phyloP scores from a whole-genome alignment of 2,797 vertebrate species.

The Rachycentron canadum region DNA sequence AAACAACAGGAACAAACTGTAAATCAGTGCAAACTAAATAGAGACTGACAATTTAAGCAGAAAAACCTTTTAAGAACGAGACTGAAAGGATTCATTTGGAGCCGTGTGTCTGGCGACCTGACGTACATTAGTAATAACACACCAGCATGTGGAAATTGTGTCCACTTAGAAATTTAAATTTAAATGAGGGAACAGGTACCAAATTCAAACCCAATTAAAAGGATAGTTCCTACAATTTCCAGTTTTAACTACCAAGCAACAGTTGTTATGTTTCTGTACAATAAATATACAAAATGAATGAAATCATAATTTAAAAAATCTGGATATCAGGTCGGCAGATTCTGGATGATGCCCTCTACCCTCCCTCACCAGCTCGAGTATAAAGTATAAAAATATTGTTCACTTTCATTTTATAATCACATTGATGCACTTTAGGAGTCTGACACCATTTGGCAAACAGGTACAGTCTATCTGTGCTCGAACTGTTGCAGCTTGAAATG shows the following conservation, averaged over 20 bases:
- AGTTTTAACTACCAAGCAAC: neutral
- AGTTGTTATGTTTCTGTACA: too few relatives aligned
- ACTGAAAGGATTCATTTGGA: neutral
- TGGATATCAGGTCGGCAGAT: too few relatives aligned
- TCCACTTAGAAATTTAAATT: neutral
- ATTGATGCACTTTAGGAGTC: too few relatives aligned
- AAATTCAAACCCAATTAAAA: neutral
- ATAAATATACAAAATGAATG: too few relatives aligned
- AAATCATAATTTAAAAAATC: too few relatives aligned
- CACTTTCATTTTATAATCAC: too few relatives aligned
- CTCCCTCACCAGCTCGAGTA: too few relatives aligned
- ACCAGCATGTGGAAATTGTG: neutral
- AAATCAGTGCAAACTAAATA: conserved; percentile 23
- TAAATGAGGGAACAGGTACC: neutral
- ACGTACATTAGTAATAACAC: neutral
- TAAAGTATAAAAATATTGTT: too few relatives aligned
- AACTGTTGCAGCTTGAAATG: too few relatives aligned
- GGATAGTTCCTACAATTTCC: neutral
- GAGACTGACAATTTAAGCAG: conserved; percentile 15
- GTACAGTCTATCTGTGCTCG: too few relatives aligned
- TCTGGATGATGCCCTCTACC: too few relatives aligned
- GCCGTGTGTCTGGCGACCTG: neutral
- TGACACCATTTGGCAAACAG: too few relatives aligned
- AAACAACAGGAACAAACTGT: conserved; percentile 34
- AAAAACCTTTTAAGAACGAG: conserved; percentile 6